Evolutionary conservation across 2,888 invertebrate genomes (phyloP), one percentile per base, ranked within the genome.

Genomic region (Molorchus minor): DNA sequence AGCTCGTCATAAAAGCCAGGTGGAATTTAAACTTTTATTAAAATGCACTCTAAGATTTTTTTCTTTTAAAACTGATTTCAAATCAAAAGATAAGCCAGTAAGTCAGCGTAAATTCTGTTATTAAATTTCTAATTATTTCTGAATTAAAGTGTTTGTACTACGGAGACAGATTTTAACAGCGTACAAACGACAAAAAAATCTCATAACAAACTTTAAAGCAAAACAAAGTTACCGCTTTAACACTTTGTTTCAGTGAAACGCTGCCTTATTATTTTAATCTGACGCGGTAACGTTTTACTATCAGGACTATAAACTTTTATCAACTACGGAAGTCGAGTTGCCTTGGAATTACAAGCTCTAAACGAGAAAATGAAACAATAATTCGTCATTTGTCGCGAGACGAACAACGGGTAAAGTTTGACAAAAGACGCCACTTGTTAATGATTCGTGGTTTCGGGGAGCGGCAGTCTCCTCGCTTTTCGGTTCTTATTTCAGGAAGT

Each of bases 261-360:
- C 15, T 44, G 25, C 25, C 17, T n/a, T 30, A 30, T 29, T 29
- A 30, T 30, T 45, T 29, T 45, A 45, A 45, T 45, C 30, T 30
- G 13, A 29, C 20, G 29, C 45, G 16, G 30, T 17, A 16, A 30
- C 45, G n/a, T 45, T 30, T 29, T 17, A 30, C 17, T 29, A 30
- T 30, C 16, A 16, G 13, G 45, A 45, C 45, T n/a, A 45, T 45
- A 45, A 41, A 45, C 45, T 45, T 45, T 45, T 15, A 45, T 45
- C 29, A 29, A 29, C 45, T 30, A n/a, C n/a, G 17, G 30, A 29
- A 45, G n/a, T 29, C 15, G 29, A 21, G 30, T 16, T 30, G 45
- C 45, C n/a, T 30, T 13, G 16, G 29, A 29, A 44, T 44, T 12
- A 44, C 44, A 30, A 45, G 45, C 21, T 25, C 25, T 25, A 44